phyloP scores from a whole-genome alignment of 2,113 vertebrate genomes.

The Coracopsis vasa region DNA sequence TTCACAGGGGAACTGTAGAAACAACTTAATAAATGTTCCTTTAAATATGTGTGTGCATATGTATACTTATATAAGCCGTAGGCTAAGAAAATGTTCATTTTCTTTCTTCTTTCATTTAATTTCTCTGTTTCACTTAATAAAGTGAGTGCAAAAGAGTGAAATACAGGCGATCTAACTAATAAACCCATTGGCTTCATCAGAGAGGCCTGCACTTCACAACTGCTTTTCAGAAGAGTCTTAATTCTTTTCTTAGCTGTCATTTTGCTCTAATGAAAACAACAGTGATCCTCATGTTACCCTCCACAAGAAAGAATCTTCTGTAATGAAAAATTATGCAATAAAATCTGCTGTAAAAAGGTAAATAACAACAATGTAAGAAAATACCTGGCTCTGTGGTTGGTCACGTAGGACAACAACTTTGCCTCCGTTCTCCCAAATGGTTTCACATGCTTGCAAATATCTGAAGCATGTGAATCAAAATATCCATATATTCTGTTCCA shows the following conservation, averaged over 20 bases:
- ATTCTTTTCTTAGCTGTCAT: not conserved
- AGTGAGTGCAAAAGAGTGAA: not conserved
- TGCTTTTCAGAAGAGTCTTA: not conserved
- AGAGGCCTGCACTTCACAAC: not conserved
- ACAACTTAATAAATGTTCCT: not conserved
- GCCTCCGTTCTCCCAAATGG: not conserved
- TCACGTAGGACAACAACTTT: not conserved
- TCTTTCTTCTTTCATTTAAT: not conserved
- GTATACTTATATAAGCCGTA: not conserved
- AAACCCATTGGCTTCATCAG: not conserved
- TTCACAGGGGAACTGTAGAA: not conserved
- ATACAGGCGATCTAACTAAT: not conserved
- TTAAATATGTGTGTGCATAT: not conserved
- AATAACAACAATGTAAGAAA: not conserved
- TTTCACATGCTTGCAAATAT: not conserved
- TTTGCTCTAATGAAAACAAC: not conserved
- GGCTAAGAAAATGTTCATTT: not conserved
- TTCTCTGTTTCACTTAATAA: too few relatives aligned
- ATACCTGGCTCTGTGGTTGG: not conserved
- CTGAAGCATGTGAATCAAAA: not conserved
- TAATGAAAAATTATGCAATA: not conserved
- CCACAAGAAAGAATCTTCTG: not conserved
- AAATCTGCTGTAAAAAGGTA: not conserved
- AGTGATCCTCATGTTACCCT: not conserved
- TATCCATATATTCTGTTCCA: not conserved